Evolutionary conservation across 2,888 invertebrate species (phyloP).

Genomic region (Ametastegia equiseti): DNA sequence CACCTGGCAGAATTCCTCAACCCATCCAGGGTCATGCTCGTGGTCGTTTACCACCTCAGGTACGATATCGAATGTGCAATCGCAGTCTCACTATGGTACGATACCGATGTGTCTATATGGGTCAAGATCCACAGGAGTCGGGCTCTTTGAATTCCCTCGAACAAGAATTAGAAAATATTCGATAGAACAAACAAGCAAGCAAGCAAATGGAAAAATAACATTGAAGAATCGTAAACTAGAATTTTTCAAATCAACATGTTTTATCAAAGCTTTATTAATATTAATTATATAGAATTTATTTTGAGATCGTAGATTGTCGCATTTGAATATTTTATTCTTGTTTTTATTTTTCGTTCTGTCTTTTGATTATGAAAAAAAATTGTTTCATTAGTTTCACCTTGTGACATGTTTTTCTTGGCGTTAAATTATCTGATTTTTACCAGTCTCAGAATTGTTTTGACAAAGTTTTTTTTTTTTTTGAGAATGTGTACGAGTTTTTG

Average conservation of each 20-base stretch:
- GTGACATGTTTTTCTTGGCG: too few relatives aligned
- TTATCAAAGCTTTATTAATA: too few relatives aligned
- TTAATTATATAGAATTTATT: too few relatives aligned
- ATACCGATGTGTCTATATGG: constrained; percentile 58
- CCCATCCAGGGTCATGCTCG: constrained; percentile 68
- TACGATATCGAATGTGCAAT: constrained; percentile 62
- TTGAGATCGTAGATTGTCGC: too few relatives aligned
- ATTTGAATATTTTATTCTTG: too few relatives aligned
- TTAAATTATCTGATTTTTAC: too few relatives aligned
- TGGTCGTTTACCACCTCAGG: constrained; percentile 71
- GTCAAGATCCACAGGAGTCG: constrained; percentile 53
- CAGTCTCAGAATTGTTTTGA: too few relatives aligned
- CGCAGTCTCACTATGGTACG: constrained; percentile 58
- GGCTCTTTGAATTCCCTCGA: constrained; percentile 49
- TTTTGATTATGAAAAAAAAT: too few relatives aligned
- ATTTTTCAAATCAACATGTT: too few relatives aligned
- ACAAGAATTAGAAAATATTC: constrained; percentile 37
- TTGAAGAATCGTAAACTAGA: neutral
- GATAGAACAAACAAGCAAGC: neutral
- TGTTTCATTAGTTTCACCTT: too few relatives aligned
- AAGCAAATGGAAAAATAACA: neutral
- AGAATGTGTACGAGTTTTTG: neutral
- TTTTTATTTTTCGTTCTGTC: too few relatives aligned
- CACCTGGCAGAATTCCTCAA: constrained; percentile 70
- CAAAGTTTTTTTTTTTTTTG: too few relatives aligned